Evolutionary conservation across 1,140 invertebrate species (phyloP).

Genomic region (Apolygus lucorum): DNA sequence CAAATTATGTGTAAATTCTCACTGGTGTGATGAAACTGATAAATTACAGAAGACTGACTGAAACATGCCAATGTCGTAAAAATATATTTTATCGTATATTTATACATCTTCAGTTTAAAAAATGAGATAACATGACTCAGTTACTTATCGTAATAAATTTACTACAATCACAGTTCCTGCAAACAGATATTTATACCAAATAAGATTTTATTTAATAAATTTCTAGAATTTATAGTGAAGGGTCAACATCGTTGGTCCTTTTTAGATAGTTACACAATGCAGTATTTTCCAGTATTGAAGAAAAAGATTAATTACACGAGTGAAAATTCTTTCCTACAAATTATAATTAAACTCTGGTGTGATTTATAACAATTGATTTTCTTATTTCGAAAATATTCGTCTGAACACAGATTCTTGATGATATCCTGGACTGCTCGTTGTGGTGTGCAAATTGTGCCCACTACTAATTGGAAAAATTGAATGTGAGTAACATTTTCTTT

Average conservation of each 20-base stretch:
- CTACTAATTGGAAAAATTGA: not conserved
- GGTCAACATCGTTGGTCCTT: conserved; percentile 20
- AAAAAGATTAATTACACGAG: conserved; percentile 1
- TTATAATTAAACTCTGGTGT: no score
- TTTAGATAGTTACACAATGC: conserved; percentile 26
- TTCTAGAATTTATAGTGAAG: conserved; percentile 24
- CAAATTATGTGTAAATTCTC: conserved; percentile 1
- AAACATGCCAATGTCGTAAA: conserved; percentile 34
- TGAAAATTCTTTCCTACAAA: conserved; percentile 11
- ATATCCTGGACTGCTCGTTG: conserved; percentile 13
- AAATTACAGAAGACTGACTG: conserved; percentile 33
- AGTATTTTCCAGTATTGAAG: conserved; percentile 33
- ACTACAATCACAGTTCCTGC: conserved; percentile 34
- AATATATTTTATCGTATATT: conserved; percentile 30
- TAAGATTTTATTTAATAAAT: conserved; percentile 32
- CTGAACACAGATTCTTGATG: no score
- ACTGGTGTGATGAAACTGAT: conserved; percentile 27
- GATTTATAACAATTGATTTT: no score
- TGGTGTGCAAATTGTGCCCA: not conserved
- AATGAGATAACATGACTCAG: conserved; percentile 6
- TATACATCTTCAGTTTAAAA: conserved; percentile 28
- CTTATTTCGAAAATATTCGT: no score
- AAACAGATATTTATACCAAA: conserved; percentile 33
- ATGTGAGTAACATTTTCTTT: not conserved
- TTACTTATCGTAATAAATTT: conserved; percentile 19